Conservation (phyloP, 2,797 vertebrate species). For the Euthynnus affinis region DNA sequence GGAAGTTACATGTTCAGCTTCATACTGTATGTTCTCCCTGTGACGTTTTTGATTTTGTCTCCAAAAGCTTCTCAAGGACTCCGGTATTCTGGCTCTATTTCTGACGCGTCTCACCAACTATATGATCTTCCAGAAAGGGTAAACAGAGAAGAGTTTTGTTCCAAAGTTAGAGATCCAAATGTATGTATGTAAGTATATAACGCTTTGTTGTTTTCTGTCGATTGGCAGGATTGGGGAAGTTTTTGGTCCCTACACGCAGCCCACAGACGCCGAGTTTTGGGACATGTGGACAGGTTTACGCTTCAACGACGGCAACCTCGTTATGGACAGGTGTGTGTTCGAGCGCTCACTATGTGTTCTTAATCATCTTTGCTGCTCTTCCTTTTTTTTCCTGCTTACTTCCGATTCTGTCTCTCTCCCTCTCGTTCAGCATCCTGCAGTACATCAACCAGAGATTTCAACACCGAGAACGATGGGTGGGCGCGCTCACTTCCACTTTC, state of each 20-base stretch:
- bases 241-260: constrained; percentile 95
- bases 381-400: too few relatives aligned
- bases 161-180: neutral
- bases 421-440: constrained; percentile 89
- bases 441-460: constrained; percentile 94
- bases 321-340: constrained; percentile 90
- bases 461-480: constrained; percentile 94
- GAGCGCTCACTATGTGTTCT: neutral
- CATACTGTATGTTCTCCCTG: neutral
- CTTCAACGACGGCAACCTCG: constrained; percentile 94
- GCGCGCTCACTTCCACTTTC: constrained; percentile 88
- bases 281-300: constrained; percentile 95
- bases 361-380: neutral
- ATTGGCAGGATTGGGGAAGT: constrained; percentile 89
- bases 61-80: constrained; percentile 93
- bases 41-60: constrained; percentile 17
- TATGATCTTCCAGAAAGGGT: constrained; percentile 91
- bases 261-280: constrained; percentile 92
- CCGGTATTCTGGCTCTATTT: constrained; percentile 87
- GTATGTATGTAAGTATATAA: neutral
- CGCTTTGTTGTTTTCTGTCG: neutral
- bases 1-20: neutral
- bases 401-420: neutral
- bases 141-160: constrained; percentile 49
- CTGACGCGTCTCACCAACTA: constrained; percentile 92